Evolutionary conservation across 2,888 invertebrate genomes (phyloP).

Genomic region (Lasioglossum leucozonium): DNA sequence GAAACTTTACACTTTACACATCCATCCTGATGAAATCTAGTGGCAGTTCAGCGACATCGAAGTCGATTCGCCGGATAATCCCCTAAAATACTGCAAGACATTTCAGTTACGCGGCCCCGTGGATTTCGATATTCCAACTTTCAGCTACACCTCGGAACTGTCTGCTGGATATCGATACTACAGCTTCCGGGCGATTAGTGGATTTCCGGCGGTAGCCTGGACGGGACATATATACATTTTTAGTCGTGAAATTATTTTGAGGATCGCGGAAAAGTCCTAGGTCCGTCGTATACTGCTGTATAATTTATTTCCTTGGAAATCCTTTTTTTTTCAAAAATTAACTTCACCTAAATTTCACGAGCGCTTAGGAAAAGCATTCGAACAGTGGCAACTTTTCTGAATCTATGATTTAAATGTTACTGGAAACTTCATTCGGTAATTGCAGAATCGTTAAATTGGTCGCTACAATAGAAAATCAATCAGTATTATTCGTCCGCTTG

Average conservation of each 20-base stretch:
- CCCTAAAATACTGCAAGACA: constrained; percentile 50
- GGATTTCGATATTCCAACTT: constrained; percentile 43
- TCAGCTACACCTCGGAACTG: background rate
- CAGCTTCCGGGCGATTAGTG: background rate
- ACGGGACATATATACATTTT: background rate
- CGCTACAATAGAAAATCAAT: background rate
- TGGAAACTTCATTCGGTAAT: background rate
- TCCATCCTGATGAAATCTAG: constrained; percentile 43
- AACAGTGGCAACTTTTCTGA: no score
- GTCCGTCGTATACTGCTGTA: background rate
- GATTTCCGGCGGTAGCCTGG: background rate
- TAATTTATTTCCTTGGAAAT: background rate
- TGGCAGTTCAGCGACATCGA: constrained; percentile 42
- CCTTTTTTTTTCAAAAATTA: no score
- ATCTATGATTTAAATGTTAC: no score
- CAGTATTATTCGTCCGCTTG: background rate
- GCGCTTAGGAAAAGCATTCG: no score
- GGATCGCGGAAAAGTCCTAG: background rate
- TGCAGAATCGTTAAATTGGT: background rate
- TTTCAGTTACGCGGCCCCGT: constrained; percentile 29
- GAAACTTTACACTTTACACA: constrained; percentile 50
- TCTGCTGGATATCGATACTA: background rate
- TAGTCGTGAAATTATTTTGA: background rate
- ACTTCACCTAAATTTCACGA: background rate
- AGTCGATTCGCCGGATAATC: constrained; percentile 63